Evolutionary conservation across 2,888 invertebrate species (phyloP).

Genomic region (Luperina nickerlii): DNA sequence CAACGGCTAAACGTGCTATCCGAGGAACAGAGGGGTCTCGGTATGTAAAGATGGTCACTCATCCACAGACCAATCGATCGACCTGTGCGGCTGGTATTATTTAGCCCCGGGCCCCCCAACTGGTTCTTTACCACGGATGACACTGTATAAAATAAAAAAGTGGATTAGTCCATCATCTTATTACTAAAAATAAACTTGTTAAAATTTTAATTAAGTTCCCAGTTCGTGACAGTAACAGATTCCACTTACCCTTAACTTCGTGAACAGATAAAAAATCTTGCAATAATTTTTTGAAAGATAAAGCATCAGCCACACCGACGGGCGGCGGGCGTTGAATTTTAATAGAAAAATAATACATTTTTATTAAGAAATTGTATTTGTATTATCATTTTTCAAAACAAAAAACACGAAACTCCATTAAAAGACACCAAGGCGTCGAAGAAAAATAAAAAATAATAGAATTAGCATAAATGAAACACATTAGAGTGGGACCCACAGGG

Average conservation of each 20-base stretch:
- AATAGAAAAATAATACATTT: slow-evolving; percentile 36
- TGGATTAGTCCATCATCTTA: not conserved
- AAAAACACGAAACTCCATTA: slow-evolving; percentile 66
- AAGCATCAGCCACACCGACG: not conserved
- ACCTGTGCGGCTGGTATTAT: too few relatives aligned
- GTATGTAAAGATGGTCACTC: too few relatives aligned
- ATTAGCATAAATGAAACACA: slow-evolving; percentile 78
- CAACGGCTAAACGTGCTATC: too few relatives aligned
- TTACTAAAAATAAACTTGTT: slow-evolving; percentile 12
- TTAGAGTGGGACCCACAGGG: slow-evolving; percentile 70
- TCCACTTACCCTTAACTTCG: slow-evolving; percentile 30
- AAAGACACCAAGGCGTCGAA: slow-evolving; percentile 62
- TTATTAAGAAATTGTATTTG: slow-evolving; percentile 40
- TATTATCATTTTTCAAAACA: slow-evolving; percentile 49
- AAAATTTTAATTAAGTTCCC: slow-evolving; percentile 16
- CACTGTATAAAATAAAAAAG: not conserved
- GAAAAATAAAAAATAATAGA: slow-evolving; percentile 61
- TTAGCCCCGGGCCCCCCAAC: too few relatives aligned
- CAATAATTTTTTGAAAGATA: slow-evolving; percentile 2
- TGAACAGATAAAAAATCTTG: slow-evolving; percentile 20
- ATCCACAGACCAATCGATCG: too few relatives aligned
- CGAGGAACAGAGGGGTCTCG: too few relatives aligned
- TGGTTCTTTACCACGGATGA: not conserved
- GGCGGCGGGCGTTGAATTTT: slow-evolving; percentile 33
- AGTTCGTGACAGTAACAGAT: slow-evolving; percentile 21